phyloP scores from a whole-genome alignment of 2,888 invertebrate species.

The Ptilodon capucinus region DNA sequence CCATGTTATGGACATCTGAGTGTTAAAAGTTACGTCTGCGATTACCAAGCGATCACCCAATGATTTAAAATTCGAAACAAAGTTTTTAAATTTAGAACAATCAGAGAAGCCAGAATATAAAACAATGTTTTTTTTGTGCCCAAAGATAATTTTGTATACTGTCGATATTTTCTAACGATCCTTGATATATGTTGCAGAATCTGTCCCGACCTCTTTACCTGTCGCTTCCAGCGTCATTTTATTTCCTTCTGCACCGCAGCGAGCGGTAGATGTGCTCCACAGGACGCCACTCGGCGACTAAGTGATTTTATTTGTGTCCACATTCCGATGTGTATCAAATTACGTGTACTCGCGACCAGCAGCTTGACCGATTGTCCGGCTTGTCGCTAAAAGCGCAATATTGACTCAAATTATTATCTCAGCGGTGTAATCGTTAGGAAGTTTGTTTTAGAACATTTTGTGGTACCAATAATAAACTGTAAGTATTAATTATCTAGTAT shows the following conservation, averaged over 20 bases:
- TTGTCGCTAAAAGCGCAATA: slow-evolving; percentile 67
- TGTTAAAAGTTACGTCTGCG: too few relatives aligned
- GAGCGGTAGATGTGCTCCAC: slow-evolving; percentile 68
- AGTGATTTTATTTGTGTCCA: slow-evolving; percentile 83
- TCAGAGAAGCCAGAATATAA: not conserved
- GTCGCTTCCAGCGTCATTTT: slow-evolving; percentile 29
- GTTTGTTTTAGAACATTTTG: slow-evolving; percentile 20
- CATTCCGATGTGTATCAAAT: slow-evolving; percentile 81
- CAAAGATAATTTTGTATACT: not conserved
- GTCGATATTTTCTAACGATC: not conserved
- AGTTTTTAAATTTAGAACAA: not conserved
- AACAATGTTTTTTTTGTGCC: not conserved
- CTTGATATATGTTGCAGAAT: not conserved
- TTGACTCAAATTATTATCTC: slow-evolving; percentile 42
- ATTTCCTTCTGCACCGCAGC: slow-evolving; percentile 43
- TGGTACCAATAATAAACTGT: too few relatives aligned
- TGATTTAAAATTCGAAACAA: too few relatives aligned
- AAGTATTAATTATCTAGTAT: too few relatives aligned
- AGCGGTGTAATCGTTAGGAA: slow-evolving; percentile 23
- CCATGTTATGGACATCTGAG: too few relatives aligned
- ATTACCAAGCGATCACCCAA: too few relatives aligned
- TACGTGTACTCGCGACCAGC: slow-evolving; percentile 70
- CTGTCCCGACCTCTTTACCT: not conserved
- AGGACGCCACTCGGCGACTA: slow-evolving; percentile 76
- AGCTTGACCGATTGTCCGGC: slow-evolving; percentile 74